Evolutionary conservation across 2,113 vertebrate species (phyloP), one percentile per base, ranked within the genome.

Genomic region (Spea bombifrons): DNA sequence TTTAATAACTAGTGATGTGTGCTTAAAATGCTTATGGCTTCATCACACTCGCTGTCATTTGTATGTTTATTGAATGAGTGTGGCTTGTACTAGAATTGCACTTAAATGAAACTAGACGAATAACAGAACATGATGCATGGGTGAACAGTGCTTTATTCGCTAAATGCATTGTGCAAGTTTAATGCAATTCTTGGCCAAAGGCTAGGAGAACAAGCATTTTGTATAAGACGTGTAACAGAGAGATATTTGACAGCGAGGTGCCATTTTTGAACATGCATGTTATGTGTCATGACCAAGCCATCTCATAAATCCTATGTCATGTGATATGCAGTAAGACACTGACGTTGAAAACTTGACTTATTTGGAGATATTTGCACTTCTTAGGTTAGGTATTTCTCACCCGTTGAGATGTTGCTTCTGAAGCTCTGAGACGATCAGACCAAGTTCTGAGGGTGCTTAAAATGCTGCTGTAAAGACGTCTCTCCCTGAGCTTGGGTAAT

Each of bases 371-470:
- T 78, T 79, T 85, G 7, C 0, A 7, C 81, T 83, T 82, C 49
- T 17, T 48, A 78, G 67, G 81, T 85, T 82, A 84, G 86, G 75
- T 87, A 92, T 92, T 92, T 94, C 87, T 91, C 88, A 91, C 85
- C 75, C 65, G 76, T 84, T 64, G 87, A 4, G 8, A 66, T n/a
- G 17, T 66, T 45, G 1, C 15, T 0, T 3, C 9, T 70, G 49
- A 10, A 61, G 17, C 13, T 46, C 8, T 68, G 82, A 77, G 30
- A 81, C 67, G 44, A 70, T 16, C 17, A 64, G 0, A n/a, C 76
- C n/a, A 1, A 43, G 16, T 70, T 46, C 16, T 78, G 82, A 81
- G 82, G 78, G 66, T 78, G 76, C 53, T 53, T 67, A 44, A 73
- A 82, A 83, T 84, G 85, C 17, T 59, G 75, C 71, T 2, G 15